Base-by-base conservation (phyloP, 2,113 vertebrate genomes). In the Pteruthius melanotis region DNA sequence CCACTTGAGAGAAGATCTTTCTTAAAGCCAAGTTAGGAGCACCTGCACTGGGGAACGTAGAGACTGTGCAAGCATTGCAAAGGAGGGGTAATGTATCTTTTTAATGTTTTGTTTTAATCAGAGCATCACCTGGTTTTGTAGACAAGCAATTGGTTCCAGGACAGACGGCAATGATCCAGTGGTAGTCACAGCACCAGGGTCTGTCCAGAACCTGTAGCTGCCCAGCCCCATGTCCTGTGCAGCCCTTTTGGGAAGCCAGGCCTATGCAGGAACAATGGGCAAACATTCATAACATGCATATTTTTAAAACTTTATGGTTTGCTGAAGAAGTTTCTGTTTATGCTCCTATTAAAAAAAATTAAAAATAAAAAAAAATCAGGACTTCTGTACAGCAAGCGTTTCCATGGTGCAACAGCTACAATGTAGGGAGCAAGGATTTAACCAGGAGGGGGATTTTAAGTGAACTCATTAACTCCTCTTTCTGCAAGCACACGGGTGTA, bases 21-120 rank as follows among this genome's bases (percentile, higher is more conserved):
- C 53, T 74, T 50, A 52, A 72, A 90, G 31, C 14, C 30, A 28
- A 5, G 11, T 83, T 88, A 40, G 82, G 44, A 72, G 37, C 15
- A 6, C 70, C 77, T 63, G 37, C 27, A 9, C 42, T 54, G 49
- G 20, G 24, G 21, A 71, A 68, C 0, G 0, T 10, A 12, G 81
- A 59, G n/a, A 59, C 7, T 0, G 0, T 33, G 42, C 45, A 70
- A 68, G 30, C 2, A 1, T 74, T 83, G n/a, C 1, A 8, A 74
- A 49, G 47, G 30, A 69, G 18, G 6, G 9, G 9, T 31, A 49
- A 13, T 40, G 13, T 4, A 60, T 83, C 23, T 42, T 85, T 15
- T 72, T 18, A 11, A 11, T 82, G 17, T 33, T 61, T 69, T 60
- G 27, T 52, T 89, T 59, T 66, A 52, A 24, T 52, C 50, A 87